Evolutionary conservation across 2,113 vertebrate species (phyloP), one percentile per base, ranked within the genome.

Genomic region (Hymenochirus boettgeri): DNA sequence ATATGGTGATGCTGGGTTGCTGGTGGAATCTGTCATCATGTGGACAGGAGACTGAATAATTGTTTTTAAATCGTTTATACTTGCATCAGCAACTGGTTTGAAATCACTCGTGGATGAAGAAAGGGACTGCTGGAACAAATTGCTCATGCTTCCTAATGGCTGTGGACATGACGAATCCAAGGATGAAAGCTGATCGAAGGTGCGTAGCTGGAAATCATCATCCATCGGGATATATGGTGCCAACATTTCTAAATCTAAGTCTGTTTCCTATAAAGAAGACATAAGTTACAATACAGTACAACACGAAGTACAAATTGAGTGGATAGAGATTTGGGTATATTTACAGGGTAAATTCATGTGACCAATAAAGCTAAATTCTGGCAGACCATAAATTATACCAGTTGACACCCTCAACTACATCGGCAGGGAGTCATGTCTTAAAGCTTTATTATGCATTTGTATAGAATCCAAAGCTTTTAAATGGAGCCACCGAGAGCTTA

Each of bases 161-260:
- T 75, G 78, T 6, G 87, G 61, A 69, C 71, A 74, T 15, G 89
- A 65, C 10, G 89, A 77, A 46, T 82, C 78, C n/a, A 89, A 79
- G 0, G 89, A 84, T 61, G 89, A 89, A 21, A 93, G 73, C 71
- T 89, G 89, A 64, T 90, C 88, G 3, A 91, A 86, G 57, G 86
- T 89, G 33, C 89, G 90, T 67, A 98, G 83, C 87, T 97, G 96
- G 84, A 95, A 97, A 75, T 98, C 96, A 12, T 97, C 95, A 27
- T 99, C 96, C 94, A 99, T 98, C 29, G 95, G 91, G 77, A 99
- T 99, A 71, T 98, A 99, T 10, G 96, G 96, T 53, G 96, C 96
- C 59, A 99, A 76, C 96, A 96, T 98, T 76, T 99, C 96, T 80
- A 99, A 80, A 67, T 97, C 96, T 75, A 96, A 85, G 77, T 94